phyloP scores from a whole-genome alignment of 2,113 vertebrate genomes.

The Hiodon tergisus region DNA sequence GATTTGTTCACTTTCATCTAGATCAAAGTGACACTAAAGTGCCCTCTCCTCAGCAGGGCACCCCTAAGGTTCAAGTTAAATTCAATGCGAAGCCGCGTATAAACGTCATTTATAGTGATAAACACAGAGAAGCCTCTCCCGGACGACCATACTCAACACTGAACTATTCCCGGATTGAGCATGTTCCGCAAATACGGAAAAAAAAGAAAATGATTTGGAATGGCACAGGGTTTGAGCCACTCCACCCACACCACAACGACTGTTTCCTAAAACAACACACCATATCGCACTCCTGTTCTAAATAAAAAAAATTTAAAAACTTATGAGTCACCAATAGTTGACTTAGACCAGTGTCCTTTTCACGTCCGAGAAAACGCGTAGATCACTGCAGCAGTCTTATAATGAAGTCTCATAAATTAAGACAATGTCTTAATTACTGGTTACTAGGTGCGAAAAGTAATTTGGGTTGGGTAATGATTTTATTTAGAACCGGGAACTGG shows the following conservation, averaged over 20 bases:
- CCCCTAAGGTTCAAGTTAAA: too few relatives aligned
- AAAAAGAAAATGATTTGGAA: too few relatives aligned
- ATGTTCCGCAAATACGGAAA: too few relatives aligned
- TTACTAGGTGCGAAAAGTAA: constrained; percentile 13
- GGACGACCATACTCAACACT: too few relatives aligned
- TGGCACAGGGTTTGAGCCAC: neutral
- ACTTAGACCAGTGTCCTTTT: neutral
- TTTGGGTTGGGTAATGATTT: neutral
- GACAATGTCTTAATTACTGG: neutral
- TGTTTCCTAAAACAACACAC: neutral
- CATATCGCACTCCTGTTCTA: neutral
- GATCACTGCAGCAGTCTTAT: neutral
- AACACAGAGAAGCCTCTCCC: too few relatives aligned
- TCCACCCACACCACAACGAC: neutral
- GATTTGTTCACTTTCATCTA: too few relatives aligned
- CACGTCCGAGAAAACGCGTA: neutral
- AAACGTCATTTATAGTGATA: too few relatives aligned
- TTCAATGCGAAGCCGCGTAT: too few relatives aligned
- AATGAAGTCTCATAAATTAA: constrained; percentile 3
- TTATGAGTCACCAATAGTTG: neutral
- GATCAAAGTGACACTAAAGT: too few relatives aligned
- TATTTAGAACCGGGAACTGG: neutral
- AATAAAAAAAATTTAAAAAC: neutral
- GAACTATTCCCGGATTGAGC: too few relatives aligned
- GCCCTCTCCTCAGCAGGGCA: too few relatives aligned